Conservation (phyloP, 2,888 invertebrate genomes). For the Dioctria linearis region DNA sequence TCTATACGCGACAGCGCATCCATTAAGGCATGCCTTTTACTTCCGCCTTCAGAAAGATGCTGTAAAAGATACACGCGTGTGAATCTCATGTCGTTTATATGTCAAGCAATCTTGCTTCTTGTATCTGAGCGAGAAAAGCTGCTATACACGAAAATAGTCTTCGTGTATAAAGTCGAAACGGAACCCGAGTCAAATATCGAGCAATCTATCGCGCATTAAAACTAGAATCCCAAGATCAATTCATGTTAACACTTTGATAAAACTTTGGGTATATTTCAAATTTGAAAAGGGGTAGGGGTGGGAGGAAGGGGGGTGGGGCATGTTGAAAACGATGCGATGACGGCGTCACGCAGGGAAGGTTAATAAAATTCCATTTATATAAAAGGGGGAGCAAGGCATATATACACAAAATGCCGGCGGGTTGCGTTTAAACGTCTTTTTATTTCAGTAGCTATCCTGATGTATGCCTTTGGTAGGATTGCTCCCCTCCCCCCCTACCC, state of each 20-base stretch:
- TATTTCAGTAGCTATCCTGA: not conserved
- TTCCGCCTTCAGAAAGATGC: not conserved
- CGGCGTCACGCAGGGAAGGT: not conserved
- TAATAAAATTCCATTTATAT: slow-evolving; percentile 52
- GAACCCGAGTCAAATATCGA: slow-evolving; percentile 3
- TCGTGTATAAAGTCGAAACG: not conserved
- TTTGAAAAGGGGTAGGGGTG: slow-evolving; percentile 10
- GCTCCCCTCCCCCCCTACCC: not conserved
- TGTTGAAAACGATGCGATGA: too few species aligned
- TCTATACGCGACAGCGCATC: not conserved
- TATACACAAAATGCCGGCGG: not conserved
- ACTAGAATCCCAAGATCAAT: slow-evolving; percentile 56
- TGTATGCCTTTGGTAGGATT: not conserved
- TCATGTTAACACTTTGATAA: slow-evolving; percentile 56
- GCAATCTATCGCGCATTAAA: slow-evolving; percentile 56
- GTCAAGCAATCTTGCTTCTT: not conserved
- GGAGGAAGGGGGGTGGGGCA: too few species aligned
- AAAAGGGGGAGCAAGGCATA: not conserved
- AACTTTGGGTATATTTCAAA: slow-evolving; percentile 53
- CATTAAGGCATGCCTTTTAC: slow-evolving; percentile 6
- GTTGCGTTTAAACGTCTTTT: slow-evolving; percentile 14
- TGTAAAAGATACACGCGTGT: not conserved
- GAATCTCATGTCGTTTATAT: not conserved
- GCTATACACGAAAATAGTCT: not conserved
- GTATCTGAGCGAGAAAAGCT: not conserved